Base-by-base conservation (phyloP, 2,113 vertebrate species). In the Ctenomys sociabilis region DNA sequence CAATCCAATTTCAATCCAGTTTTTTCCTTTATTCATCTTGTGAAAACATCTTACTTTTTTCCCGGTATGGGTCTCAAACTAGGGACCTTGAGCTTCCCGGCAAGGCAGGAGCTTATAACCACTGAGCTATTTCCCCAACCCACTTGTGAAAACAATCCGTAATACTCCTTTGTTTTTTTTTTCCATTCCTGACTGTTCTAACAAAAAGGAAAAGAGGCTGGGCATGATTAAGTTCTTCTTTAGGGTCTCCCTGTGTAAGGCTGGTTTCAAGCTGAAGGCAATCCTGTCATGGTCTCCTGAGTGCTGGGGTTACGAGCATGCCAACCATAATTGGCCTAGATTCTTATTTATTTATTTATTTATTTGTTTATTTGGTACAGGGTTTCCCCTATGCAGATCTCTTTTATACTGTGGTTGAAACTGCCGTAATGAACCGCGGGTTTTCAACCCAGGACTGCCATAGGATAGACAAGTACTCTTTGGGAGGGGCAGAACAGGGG, bases 1-100 rank as follows among this genome's bases (percentile, higher is more conserved):
- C 54, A 89, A 3, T 91, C 77, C 70, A 90, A 86, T 85, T 83
- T 88, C 21, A 45, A 92, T 72, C 85, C 66, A 77, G 80, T 92
- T 89, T 54, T 22, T 90, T 96, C 24, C 61, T 49, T 93, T 93
- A 94, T 93, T 96, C 37, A 77, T 86, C 54, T 77, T 92, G 32
- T 91, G 94, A 84, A 96, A 96, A 91, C 63, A 13, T 63, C 66
- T 92, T 70, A n/a, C 49, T 49, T 11, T 11, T 11, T 11, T 11
- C 49, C 49, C 49, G 9, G 3, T 12, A 54, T 54, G 54, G 54
- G 54, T 16, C 14, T 54, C 54, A 54, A 54, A 54, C 12, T 54
- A 16, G 14, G 17, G 54, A 57, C 54, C 54, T 19, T 57, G 54
- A 57, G 54, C 0, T 57, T 57, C 16, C 54, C 16, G 16, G 54